Base-by-base conservation (phyloP, 2,888 invertebrate genomes). In the Sarcophaga subvicina region DNA sequence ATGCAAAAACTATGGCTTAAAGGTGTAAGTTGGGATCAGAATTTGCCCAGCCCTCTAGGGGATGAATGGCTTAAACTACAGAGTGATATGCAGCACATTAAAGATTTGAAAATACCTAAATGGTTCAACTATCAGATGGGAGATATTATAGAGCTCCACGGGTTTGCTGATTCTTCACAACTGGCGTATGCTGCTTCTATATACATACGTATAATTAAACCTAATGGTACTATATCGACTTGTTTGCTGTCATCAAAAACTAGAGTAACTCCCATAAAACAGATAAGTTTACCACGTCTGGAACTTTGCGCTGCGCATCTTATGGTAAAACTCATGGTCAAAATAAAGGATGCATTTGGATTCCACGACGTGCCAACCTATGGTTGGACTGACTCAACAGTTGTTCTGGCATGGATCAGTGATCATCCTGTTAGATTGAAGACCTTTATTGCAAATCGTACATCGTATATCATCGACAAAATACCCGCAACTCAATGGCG, bases 251-350 rank as follows among this genome's bases (percentile, higher is more conserved):
- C 79, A 22, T 59, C 82, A 25, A 88, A 85, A 70, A 80, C 82
- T 12, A 45, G 78, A 5, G 85, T 88, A 22, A 54, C 78, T 49
- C 85, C 80, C 1, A 59, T 80, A 37, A 83, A 85, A 70, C 83
- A 85, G 49, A 62, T 85, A 10, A 75, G 80, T 12, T 49, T 85
- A 22, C 83, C 85, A 37, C 47, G 73, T 6, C 63, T 88, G 14
- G 83, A 88, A 27, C 54, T 88, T n/a, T 88, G 83, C n/a, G 87
- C 85, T 1, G 85, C 87, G 17, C 80, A 85, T 10, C 54, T 85
- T 4, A 71, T 85, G 79, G 67, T 63, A 8, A 84, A 82, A 22
- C 72, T 84, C 10, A 76, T 83, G 66, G 14, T 37, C 3, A 77
- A 83, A 49, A 22, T 78, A 54, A 37, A 69, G 2, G 14, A 67